Percentiles rank a stretch among this genome's conserved stretches.
phyloP scores from a whole-genome alignment of 2,888 invertebrate genomes.

The Alcis repandata region DNA sequence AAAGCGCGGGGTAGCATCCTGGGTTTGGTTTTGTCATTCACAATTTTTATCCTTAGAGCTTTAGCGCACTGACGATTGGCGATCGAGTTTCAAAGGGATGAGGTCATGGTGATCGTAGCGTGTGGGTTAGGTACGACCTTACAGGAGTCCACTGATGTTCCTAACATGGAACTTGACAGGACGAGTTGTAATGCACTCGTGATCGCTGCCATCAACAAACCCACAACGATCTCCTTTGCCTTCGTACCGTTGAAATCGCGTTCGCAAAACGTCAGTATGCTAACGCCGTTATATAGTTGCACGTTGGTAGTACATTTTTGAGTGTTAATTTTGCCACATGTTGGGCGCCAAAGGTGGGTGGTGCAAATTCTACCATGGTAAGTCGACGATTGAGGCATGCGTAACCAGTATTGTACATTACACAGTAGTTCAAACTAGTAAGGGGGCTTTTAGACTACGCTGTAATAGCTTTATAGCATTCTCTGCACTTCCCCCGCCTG shows the following conservation, averaged over 20 bases:
- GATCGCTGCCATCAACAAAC: too few species aligned
- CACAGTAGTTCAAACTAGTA: constrained; percentile 37
- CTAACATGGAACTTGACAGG: not conserved
- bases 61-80: constrained; percentile 5
- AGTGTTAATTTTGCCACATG: constrained; percentile 61
- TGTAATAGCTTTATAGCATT: not conserved
- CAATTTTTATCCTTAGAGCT: constrained; percentile 40
- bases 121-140: not conserved
- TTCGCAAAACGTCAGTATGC: constrained; percentile 2
- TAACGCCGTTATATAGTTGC: constrained; percentile 50
- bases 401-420: constrained; percentile 45
- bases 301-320: constrained; percentile 59
- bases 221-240: too few species aligned
- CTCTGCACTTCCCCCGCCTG: not conserved
- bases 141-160: not conserved
- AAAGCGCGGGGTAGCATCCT: constrained; percentile 64
- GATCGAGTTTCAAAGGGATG: not conserved
- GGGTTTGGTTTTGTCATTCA: constrained; percentile 52
- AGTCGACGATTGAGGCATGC: constrained; percentile 50
- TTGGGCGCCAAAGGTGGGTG: constrained; percentile 61
- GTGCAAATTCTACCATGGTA: constrained; percentile 42
- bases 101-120: not conserved
- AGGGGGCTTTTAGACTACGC: constrained; percentile 7
- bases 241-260: not conserved
- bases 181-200: not conserved